These are phyloP conservation scores for Panzeria rudis DNA, from an alignment of 2,888 invertebrate species.

Conservation along the genomic window DNA sequence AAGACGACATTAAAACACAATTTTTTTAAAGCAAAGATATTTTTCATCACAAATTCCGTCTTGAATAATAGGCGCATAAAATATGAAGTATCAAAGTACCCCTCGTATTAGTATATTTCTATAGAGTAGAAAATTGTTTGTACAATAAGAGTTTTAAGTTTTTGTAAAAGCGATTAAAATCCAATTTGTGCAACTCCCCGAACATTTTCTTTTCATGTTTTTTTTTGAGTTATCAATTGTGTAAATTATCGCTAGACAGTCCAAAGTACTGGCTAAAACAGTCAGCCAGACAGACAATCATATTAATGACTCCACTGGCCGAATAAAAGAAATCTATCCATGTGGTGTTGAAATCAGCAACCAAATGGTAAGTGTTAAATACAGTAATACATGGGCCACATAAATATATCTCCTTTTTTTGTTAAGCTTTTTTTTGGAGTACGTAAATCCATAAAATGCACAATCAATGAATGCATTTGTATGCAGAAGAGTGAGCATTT, in stretches of 20 bases:
- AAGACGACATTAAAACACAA: too few species aligned
- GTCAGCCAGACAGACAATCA: slow-evolving; percentile 27
- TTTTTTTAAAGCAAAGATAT: too few species aligned
- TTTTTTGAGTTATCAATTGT: slow-evolving; percentile 34
- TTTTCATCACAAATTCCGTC: too few species aligned
- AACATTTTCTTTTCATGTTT: slow-evolving; percentile 16
- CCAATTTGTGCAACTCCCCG: slow-evolving; percentile 63
- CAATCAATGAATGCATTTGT: slow-evolving; percentile 23
- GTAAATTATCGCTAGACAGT: slow-evolving; percentile 47
- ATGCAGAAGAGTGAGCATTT: slow-evolving; percentile 30
- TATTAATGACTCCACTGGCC: slow-evolving; percentile 43
- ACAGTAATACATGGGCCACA: slow-evolving; percentile 17
- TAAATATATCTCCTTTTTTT: slow-evolving; percentile 1
- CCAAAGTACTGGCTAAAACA: not conserved
- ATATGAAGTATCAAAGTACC: not conserved
- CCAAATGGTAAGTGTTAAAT: slow-evolving; percentile 57
- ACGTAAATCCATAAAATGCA: slow-evolving; percentile 29
- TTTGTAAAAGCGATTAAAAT: slow-evolving; percentile 64
- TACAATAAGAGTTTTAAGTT: slow-evolving; percentile 21
- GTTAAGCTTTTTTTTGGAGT: slow-evolving; percentile 7
- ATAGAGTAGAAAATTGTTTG: slow-evolving; percentile 7
- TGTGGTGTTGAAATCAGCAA: slow-evolving; percentile 42
- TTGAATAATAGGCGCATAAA: too few species aligned
- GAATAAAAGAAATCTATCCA: not conserved
- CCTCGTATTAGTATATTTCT: not conserved